Evolutionary conservation across 2,888 invertebrate species (phyloP).

Genomic region (Myathropa florea): DNA sequence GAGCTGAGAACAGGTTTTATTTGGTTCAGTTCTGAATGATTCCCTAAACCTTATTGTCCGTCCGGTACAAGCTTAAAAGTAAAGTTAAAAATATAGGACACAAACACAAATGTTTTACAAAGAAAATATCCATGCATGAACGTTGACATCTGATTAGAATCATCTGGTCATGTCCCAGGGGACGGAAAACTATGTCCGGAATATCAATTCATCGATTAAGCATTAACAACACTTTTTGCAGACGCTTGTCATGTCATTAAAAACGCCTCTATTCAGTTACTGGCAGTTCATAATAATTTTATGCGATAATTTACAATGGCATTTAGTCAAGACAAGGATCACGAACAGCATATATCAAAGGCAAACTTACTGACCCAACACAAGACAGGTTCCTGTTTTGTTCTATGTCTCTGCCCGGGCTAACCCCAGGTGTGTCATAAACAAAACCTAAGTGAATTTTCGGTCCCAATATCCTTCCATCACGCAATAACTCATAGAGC

Average conservation of each 20-base stretch:
- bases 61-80: too few relatives aligned
- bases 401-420: background rate
- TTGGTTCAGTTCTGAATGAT: too few relatives aligned
- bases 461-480: slow-evolving; percentile 57
- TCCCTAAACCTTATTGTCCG: too few relatives aligned
- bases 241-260: background rate
- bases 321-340: slow-evolving; percentile 64
- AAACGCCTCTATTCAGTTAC: background rate
- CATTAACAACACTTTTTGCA: background rate
- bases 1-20: too few relatives aligned
- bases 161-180: background rate
- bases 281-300: background rate
- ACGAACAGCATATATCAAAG: slow-evolving; percentile 37
- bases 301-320: slow-evolving; percentile 38
- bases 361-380: slow-evolving; percentile 37
- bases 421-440: slow-evolving; percentile 63
- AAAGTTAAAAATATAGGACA: too few relatives aligned
- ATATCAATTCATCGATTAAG: slow-evolving; percentile 5
- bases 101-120: too few relatives aligned
- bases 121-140: too few relatives aligned
- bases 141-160: background rate
- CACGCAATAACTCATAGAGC: slow-evolving; percentile 62
- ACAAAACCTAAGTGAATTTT: slow-evolving; percentile 67
- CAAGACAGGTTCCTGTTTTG: slow-evolving; percentile 49
- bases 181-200: background rate